Conservation (phyloP, 2,113 vertebrate genomes). For the Herpailurus yagouaroundi region DNA sequence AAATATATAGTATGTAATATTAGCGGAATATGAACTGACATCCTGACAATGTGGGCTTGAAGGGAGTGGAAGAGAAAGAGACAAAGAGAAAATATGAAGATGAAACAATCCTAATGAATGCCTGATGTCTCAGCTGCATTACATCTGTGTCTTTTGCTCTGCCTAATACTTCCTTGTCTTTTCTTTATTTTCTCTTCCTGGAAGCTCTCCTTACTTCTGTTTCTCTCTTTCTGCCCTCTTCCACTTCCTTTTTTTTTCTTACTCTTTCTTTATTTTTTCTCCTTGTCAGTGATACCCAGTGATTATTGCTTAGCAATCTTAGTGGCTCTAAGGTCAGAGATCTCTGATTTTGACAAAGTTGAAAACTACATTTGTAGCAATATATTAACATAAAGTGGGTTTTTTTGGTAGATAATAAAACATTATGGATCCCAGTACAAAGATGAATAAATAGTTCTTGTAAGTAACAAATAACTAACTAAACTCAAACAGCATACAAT, state of each 20-base stretch:
- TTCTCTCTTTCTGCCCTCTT: background rate
- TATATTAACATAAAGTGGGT: background rate
- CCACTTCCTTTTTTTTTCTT: background rate
- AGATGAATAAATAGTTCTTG: background rate
- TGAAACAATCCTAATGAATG: background rate
- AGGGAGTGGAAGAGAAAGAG: background rate
- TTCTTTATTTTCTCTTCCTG: background rate
- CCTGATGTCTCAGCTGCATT: background rate
- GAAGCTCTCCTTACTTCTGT: background rate
- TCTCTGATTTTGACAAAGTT: constrained; percentile 7
- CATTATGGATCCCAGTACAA: constrained; percentile 3
- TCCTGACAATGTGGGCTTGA: background rate
- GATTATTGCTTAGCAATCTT: background rate
- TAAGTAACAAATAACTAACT: background rate
- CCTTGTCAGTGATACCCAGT: background rate
- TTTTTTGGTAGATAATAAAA: constrained; percentile 21
- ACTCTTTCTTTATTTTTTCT: background rate
- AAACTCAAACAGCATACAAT: background rate
- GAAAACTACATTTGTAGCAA: background rate
- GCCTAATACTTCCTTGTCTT: background rate
- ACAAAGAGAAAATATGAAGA: background rate
- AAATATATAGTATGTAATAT: background rate
- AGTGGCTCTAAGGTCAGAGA: background rate
- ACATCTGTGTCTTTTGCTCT: background rate
- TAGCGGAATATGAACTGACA: background rate